Percentiles rank a stretch among this genome's conserved stretches.
phyloP scores from a whole-genome alignment of 2,888 invertebrate genomes.

The Eueremaeus valkanovi region DNA sequence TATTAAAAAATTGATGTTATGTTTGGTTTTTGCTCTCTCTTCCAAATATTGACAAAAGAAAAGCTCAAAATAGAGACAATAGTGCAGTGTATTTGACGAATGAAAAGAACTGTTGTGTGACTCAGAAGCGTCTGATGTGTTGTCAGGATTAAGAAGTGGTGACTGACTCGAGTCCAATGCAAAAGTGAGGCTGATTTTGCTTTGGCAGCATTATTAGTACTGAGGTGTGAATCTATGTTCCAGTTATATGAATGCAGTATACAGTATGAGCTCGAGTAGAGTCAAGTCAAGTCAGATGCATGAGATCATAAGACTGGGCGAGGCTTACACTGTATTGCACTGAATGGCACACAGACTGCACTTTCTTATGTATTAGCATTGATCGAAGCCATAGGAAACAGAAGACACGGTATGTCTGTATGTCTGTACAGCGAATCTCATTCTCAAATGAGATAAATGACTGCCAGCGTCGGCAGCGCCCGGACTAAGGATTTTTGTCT shows the following conservation, averaged over 20 bases:
- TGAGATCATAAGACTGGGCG: neutral
- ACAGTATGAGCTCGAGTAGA: neutral
- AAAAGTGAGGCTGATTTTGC: neutral
- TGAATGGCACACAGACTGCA: slow-evolving; percentile 6
- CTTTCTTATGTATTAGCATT: slow-evolving; percentile 19
- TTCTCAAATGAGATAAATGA: slow-evolving; percentile 22
- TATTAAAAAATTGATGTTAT: neutral
- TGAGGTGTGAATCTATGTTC: neutral
- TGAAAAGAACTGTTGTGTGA: neutral
- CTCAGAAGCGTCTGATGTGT: neutral
- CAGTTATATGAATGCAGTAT: neutral
- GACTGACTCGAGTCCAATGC: neutral
- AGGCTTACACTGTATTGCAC: slow-evolving; percentile 13
- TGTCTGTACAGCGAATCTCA: neutral
- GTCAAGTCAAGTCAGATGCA: neutral
- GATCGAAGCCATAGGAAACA: neutral
- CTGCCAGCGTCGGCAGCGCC: slow-evolving; percentile 21
- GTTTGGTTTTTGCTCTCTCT: neutral
- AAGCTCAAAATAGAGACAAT: neutral
- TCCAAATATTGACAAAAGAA: neutral
- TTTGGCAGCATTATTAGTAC: neutral
- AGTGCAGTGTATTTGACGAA: too few species aligned
- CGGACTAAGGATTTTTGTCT: neutral
- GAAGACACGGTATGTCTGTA: neutral
- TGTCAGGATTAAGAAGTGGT: neutral